Conservation (phyloP, 2,113 vertebrate species). For the Seriola quinqueradiata region DNA sequence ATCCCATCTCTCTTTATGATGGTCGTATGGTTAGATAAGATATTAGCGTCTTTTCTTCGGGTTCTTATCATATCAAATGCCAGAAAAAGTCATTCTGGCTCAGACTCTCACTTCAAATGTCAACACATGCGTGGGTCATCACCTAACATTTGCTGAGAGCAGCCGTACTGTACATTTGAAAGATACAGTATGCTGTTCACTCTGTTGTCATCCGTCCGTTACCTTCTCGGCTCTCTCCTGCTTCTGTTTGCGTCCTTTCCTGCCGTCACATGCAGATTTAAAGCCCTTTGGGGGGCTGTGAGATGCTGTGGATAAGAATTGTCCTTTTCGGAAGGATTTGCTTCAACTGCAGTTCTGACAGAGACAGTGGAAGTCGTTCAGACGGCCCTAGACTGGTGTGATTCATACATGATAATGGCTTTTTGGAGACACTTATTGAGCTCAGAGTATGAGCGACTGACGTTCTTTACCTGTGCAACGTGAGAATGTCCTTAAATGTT, state of each 20-base stretch:
- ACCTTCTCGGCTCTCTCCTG: background rate
- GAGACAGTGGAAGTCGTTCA: background rate
- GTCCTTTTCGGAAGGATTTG: constrained; percentile 23
- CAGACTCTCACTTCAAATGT: constrained; percentile 64
- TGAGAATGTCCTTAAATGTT: background rate
- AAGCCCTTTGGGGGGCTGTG: background rate
- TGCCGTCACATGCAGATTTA: background rate
- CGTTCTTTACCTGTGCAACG: background rate
- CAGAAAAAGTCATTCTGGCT: constrained; percentile 35
- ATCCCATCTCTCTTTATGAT: background rate
- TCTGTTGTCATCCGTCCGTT: background rate
- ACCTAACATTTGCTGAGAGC: constrained; percentile 59
- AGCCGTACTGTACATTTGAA: constrained; percentile 6
- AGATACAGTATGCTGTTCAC: background rate
- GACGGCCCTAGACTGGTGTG: constrained; percentile 24
- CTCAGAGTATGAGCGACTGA: constrained; percentile 37
- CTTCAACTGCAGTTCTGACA: background rate
- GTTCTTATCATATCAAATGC: constrained; percentile 54
- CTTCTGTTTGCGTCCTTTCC: constrained; percentile 1
- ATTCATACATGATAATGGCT: constrained; percentile 49
- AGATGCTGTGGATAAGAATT: constrained; percentile 39
- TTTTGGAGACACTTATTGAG: constrained; percentile 32
- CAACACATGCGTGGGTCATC: constrained; percentile 42
- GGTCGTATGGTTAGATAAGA: background rate
- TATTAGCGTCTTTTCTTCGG: background rate